These are phyloP conservation scores for Parazoanthus atlanticus DNA, from an alignment of 92 coral and sea anemone species.

Conservation along the genomic window DNA sequence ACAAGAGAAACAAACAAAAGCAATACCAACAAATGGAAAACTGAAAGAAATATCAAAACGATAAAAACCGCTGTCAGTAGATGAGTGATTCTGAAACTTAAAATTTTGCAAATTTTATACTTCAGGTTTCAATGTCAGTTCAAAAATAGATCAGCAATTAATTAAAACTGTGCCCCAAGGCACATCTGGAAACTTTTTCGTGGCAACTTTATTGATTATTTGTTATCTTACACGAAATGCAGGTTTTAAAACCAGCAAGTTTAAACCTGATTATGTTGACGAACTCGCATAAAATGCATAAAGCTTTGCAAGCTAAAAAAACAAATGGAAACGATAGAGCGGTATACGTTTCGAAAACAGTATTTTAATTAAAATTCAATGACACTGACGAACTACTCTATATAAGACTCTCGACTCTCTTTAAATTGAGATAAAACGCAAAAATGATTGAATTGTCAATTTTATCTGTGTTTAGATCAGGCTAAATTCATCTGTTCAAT, in stretches of 20 bases:
- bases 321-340: neutral
- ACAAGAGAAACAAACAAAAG: too few relatives aligned
- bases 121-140: neutral
- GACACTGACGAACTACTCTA: neutral
- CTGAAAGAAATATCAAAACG: too few relatives aligned
- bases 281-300: neutral
- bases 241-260: neutral
- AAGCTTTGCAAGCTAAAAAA: neutral
- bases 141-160: neutral
- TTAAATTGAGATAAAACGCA: neutral
- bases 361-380: neutral
- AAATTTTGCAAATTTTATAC: neutral
- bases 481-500: conserved; percentile 19
- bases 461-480: neutral
- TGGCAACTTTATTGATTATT: neutral
- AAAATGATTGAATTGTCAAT: neutral
- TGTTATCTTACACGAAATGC: neutral
- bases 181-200: neutral
- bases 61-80: neutral
- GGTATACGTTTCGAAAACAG: neutral
- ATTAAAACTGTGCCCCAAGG: neutral
- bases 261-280: neutral
- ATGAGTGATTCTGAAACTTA: neutral
- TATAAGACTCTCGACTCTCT: neutral
- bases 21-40: neutral